phyloP scores from a whole-genome alignment of 2,797 vertebrate species.

The Amblyopsis hoosieri region DNA sequence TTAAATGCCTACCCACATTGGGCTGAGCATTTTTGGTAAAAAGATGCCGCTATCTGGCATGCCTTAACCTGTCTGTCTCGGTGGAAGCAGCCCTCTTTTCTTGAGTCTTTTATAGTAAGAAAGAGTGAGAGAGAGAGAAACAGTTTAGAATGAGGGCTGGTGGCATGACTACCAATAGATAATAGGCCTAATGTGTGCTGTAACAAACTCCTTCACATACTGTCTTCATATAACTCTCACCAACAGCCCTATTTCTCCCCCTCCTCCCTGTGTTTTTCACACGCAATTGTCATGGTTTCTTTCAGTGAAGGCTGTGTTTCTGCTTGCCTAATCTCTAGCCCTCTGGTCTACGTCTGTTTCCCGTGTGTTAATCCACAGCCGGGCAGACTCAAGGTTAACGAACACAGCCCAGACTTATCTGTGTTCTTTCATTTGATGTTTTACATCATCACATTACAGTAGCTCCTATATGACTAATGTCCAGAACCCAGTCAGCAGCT shows the following conservation, averaged over 20 bases:
- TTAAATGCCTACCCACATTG: slow-evolving; percentile 7
- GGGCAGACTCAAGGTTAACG: slow-evolving; percentile 15
- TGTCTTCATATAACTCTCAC: slow-evolving; percentile 15
- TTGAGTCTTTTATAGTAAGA: slow-evolving; percentile 22
- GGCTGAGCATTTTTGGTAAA: slow-evolving; percentile 16
- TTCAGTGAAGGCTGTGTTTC: slow-evolving; percentile 43
- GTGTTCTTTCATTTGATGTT: neutral
- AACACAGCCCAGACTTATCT: slow-evolving; percentile 10
- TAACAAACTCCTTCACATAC: slow-evolving; percentile 38
- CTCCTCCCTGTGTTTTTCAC: slow-evolving; percentile 30
- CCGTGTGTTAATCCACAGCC: slow-evolving; percentile 15
- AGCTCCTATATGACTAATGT: neutral
- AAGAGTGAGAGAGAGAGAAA: slow-evolving; percentile 38
- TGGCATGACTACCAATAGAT: slow-evolving; percentile 52
- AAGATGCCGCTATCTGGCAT: slow-evolving; percentile 20
- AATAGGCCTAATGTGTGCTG: slow-evolving; percentile 60
- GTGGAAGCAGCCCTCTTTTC: slow-evolving; percentile 18
- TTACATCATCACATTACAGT: neutral
- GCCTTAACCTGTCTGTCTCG: slow-evolving; percentile 26
- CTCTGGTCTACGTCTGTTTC: slow-evolving; percentile 29
- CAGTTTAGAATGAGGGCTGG: slow-evolving; percentile 48
- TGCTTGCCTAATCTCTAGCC: slow-evolving; percentile 38
- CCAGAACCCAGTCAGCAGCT: neutral
- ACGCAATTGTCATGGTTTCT: slow-evolving; percentile 33
- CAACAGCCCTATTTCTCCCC: slow-evolving; percentile 9